Evolutionary conservation across 1,140 invertebrate genomes (phyloP).

Genomic region (Telenomus remus): DNA sequence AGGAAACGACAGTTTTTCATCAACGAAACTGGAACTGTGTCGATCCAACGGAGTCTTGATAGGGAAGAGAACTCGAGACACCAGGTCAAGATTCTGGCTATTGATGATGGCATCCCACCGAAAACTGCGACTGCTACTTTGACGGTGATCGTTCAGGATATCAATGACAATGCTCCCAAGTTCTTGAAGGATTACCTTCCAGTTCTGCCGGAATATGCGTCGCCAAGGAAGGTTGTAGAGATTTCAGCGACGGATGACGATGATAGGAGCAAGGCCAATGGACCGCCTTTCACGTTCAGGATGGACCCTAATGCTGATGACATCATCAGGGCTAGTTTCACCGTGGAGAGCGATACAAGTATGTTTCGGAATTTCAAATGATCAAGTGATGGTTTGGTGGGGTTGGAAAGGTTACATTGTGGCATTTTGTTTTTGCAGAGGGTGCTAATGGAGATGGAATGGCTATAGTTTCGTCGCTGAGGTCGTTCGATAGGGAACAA

Average conservation of each 20-base stretch:
- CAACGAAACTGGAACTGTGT: conserved; percentile 93
- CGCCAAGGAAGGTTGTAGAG: conserved; percentile 92
- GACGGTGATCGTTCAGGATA: conserved; percentile 95
- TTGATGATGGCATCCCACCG: conserved; percentile 94
- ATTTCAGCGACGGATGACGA: conserved; percentile 96
- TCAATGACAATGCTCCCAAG: conserved; percentile 95
- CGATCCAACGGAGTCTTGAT: conserved; percentile 91
- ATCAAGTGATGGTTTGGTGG: background rate
- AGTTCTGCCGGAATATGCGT: conserved; percentile 91
- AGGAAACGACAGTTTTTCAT: conserved; percentile 93
- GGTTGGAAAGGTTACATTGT: background rate
- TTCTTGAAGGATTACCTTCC: conserved; percentile 95
- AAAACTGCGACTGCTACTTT: conserved; percentile 96
- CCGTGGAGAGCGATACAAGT: conserved; percentile 96
- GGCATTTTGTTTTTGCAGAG: conserved; percentile 75
- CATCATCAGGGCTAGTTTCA: conserved; percentile 93
- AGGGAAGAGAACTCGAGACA: conserved; percentile 93
- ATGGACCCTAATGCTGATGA: conserved; percentile 94
- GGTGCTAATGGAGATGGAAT: conserved; percentile 96
- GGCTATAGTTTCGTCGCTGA: conserved; percentile 92
- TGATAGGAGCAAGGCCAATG: conserved; percentile 94
- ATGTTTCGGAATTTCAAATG: conserved; percentile 66
- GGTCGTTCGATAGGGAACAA: conserved; percentile 95
- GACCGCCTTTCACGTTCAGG: conserved; percentile 94
- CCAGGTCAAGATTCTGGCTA: conserved; percentile 96